Evolutionary conservation across 1,140 invertebrate species (phyloP).

Genomic region (Heliconius hewitsoni): DNA sequence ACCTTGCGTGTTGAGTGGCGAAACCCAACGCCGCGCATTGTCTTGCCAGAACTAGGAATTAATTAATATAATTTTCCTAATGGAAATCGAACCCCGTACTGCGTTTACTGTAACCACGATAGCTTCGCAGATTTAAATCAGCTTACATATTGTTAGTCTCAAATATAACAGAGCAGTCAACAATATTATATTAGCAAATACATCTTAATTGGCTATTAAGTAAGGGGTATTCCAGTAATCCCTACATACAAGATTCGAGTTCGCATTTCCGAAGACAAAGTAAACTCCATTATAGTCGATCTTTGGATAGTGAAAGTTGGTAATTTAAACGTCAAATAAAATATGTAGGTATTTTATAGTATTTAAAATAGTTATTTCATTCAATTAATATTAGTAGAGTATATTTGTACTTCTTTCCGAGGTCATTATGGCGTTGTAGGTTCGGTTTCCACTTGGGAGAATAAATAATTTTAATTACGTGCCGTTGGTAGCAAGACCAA

Average conservation of each 20-base stretch:
- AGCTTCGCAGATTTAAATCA: not conserved
- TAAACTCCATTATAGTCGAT: not conserved
- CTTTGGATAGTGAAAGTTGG: too few species aligned
- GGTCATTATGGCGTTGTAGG: not conserved
- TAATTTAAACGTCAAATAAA: too few species aligned
- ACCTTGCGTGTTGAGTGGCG: too few species aligned
- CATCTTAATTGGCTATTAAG: slow-evolving; percentile 14
- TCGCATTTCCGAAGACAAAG: slow-evolving; percentile 4
- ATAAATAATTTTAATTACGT: not conserved
- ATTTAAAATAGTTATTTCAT: too few species aligned
- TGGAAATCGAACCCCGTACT: too few species aligned
- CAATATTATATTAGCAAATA: not conserved
- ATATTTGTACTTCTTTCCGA: too few species aligned
- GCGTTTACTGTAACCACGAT: too few species aligned
- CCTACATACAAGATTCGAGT: not conserved
- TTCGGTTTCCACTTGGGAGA: not conserved
- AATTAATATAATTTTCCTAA: too few species aligned
- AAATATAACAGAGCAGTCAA: not conserved
- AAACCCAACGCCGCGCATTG: too few species aligned
- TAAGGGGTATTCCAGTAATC: not conserved
- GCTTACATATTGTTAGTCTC: not conserved
- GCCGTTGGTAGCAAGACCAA: not conserved
- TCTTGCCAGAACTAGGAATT: too few species aligned
- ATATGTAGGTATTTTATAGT: too few species aligned
- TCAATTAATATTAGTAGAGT: too few species aligned